Base-by-base conservation (phyloP, 1,140 invertebrate species). In the Drosophila funebris region DNA sequence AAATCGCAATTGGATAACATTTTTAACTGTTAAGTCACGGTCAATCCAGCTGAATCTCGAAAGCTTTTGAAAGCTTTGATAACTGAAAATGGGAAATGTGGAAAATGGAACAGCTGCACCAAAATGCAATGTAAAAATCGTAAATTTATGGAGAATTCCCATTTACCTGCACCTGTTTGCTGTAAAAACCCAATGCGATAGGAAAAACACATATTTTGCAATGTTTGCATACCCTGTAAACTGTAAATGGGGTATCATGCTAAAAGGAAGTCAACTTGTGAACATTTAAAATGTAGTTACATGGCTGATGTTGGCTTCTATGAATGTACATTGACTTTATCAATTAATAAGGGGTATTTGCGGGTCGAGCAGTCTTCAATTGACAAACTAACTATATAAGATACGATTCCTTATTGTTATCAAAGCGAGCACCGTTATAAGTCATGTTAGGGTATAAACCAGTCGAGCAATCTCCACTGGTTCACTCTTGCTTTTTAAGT, bases 21-120 rank as follows among this genome's bases (percentile, higher is more conserved):
- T 39, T 57, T 66, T 11, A 46, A 29, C 16, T 52, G 33, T 52
- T 11, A 70, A 70, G 52, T 64, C 60, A 48, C 60, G 60, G 39
- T 56, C 60, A 64, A 8, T 43, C 29, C 20, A 58, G 37, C 27
- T 46, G 18, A 20, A 44, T 27, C 11, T 31, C 22, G 14, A 48
- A 33, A 13, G 13, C 29, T 27, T 16, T 20, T 36, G 0, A 46
- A 48, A 48, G 57, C 57, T 48, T 24, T 16, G 24, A 27, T 13
- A 62, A 62, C 41, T 60, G 24, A 3, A 20, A 11, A 43, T 11
- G n/a, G 44, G 43, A 48, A 60, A 67, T 60, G 13, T 44, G 62
- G 18, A 61, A 61, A 61, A 22, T 52, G 33, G 50, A 56, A 64
- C 60, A 56, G 31, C 16, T 54, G 66, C 46, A 53, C 33, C 22